Conservation (phyloP, 2,888 invertebrate species). For the Lacanobia wlatinum region DNA sequence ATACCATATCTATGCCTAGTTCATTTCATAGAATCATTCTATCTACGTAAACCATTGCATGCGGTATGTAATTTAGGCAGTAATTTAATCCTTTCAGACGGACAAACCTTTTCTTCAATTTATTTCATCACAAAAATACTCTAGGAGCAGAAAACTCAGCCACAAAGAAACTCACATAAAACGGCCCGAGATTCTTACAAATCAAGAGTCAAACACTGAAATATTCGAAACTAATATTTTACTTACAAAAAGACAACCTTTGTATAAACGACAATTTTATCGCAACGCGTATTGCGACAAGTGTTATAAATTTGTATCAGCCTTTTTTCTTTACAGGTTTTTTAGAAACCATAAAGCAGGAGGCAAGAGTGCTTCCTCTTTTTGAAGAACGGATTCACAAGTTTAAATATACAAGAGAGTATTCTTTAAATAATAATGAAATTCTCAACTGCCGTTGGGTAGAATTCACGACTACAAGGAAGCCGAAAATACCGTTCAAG, state of each 20-base stretch:
- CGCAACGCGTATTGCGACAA: neutral
- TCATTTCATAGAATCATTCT: too few species aligned
- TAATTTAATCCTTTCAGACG: too few species aligned
- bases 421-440: slow-evolving; percentile 23
- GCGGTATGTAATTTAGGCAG: too few species aligned
- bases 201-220: neutral
- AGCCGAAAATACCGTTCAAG: slow-evolving; percentile 13
- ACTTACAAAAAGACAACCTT: neutral
- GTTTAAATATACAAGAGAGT: slow-evolving; percentile 10
- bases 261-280: neutral
- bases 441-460: slow-evolving; percentile 28
- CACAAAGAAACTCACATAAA: too few species aligned
- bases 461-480: slow-evolving; percentile 9
- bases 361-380: slow-evolving; percentile 41
- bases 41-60: too few species aligned
- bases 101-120: too few species aligned
- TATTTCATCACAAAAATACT: too few species aligned
- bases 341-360: slow-evolving; percentile 12
- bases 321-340: slow-evolving; percentile 28
- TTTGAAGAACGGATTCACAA: slow-evolving; percentile 31
- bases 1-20: too few species aligned
- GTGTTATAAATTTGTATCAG: neutral
- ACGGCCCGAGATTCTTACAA: too few species aligned
- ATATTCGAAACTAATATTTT: neutral
- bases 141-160: too few species aligned